Conservation (phyloP, 2,888 invertebrate genomes). For the Euplagia quadripunctaria region DNA sequence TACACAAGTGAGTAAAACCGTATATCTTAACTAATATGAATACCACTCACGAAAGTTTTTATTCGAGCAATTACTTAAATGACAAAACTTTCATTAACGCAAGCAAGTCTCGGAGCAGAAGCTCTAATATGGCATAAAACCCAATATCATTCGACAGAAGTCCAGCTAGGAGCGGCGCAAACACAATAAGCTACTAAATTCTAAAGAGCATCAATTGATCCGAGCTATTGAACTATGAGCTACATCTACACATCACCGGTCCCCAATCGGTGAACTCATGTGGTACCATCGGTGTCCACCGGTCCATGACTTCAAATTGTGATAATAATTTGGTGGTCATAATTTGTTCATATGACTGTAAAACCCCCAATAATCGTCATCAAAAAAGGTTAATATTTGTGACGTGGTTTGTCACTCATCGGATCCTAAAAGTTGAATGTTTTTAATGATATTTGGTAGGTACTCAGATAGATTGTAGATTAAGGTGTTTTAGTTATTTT, state of each 20-base stretch:
- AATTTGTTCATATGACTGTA: background rate
- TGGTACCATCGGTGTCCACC: too few species aligned
- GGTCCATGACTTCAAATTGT: background rate
- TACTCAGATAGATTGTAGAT: too few species aligned
- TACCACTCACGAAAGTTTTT: too few species aligned
- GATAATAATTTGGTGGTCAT: background rate
- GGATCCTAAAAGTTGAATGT: background rate
- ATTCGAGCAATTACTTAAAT: too few species aligned
- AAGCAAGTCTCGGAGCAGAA: too few species aligned
- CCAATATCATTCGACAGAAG: too few species aligned
- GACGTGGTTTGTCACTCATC: background rate
- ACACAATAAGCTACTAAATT: constrained; percentile 2
- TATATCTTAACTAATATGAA: too few species aligned
- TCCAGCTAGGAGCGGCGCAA: background rate
- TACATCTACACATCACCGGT: background rate
- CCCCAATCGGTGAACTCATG: background rate
- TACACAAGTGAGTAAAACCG: too few species aligned
- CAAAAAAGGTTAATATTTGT: background rate
- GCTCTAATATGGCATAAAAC: too few species aligned
- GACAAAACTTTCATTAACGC: too few species aligned
- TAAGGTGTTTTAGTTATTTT: too few species aligned
- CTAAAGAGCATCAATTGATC: background rate
- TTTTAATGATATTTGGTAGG: too few species aligned
- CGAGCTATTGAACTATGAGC: constrained; percentile 22
- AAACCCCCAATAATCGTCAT: background rate